Base-by-base conservation (phyloP, 2,113 vertebrate species). In the Ranitomeya imitator region DNA sequence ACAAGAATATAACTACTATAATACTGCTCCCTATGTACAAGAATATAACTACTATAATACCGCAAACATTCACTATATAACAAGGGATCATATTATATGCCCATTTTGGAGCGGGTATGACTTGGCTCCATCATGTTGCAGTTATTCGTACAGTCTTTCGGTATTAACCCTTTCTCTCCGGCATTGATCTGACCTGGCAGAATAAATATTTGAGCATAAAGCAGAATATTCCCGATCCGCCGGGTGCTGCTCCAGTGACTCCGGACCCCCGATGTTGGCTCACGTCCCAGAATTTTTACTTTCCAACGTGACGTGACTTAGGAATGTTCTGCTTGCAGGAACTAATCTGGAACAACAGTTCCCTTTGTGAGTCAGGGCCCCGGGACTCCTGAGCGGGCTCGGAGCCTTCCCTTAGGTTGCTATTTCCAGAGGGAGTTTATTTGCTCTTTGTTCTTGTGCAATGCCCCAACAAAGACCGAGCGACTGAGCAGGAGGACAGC, bases 301-400 rank as follows among this genome's bases (percentile, higher is more conserved):
- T 74, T 71, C 74, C 57, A 73, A 79, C 76, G 87, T 82, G 69
- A 63, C 2, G 6, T 6, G 60, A 0, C 8, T 73, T 69, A 79
- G 45, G 71, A 90, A 83, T 26, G 10, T 52, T 90, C 89, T 60
- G 63, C 79, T 89, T 85, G 73, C 71, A 85, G 90, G 85, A 87
- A 83, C 15, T 15, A 87, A 90, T 89, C 69, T 57, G 45, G 90
- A 93, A 91, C 90, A 94, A 92, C 91, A 86, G 67, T 79, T 74
- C 69, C 91, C 89, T 90, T 90, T 90, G 90, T 92, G 61, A 60
- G 85, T 89, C 88, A 79, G 73, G 73, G 90, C 85, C 54, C 90
- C 86, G 91, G 88, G 93, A 89, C 89, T 91, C 67, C 57, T 83
- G 92, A 82, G 84, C 67, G 63, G 63, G 90, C 93, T 92, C 88